These are phyloP conservation scores for Dermochelys coriacea DNA, from an alignment of 2,797 vertebrate species.

Conservation along the genomic window DNA sequence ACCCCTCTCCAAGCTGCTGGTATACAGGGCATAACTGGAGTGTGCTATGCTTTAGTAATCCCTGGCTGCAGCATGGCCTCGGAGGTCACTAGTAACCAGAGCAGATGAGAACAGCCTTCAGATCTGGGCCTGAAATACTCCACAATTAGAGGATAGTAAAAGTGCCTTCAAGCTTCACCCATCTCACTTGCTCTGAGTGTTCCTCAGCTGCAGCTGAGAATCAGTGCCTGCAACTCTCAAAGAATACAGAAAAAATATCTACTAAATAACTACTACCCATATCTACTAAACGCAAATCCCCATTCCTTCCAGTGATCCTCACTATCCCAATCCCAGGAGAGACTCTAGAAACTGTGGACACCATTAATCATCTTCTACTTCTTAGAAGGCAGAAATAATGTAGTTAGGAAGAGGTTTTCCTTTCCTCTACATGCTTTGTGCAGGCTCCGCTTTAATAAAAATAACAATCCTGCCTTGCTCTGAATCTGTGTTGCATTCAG, in stretches of 20 bases:
- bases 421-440: fast-evolving
- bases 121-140: background rate
- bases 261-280: too few relatives aligned
- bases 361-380: background rate
- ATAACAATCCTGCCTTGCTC: background rate
- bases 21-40: background rate
- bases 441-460: background rate
- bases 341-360: background rate
- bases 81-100: background rate
- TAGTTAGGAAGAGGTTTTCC: fast-evolving
- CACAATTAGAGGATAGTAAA: background rate
- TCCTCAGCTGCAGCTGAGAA: background rate
- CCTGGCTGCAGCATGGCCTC: background rate
- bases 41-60: background rate
- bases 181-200: background rate
- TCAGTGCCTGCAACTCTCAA: background rate
- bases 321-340: background rate
- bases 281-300: background rate
- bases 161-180: background rate
- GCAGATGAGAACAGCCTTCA: background rate
- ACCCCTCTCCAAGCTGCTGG: background rate
- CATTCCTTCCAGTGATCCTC: background rate
- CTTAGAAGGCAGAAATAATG: background rate
- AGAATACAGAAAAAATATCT: too few relatives aligned
- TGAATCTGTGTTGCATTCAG: fast-evolving